Base-by-base conservation (phyloP, 2,113 vertebrate species). In the Sterrhoptilus dennistouni region DNA sequence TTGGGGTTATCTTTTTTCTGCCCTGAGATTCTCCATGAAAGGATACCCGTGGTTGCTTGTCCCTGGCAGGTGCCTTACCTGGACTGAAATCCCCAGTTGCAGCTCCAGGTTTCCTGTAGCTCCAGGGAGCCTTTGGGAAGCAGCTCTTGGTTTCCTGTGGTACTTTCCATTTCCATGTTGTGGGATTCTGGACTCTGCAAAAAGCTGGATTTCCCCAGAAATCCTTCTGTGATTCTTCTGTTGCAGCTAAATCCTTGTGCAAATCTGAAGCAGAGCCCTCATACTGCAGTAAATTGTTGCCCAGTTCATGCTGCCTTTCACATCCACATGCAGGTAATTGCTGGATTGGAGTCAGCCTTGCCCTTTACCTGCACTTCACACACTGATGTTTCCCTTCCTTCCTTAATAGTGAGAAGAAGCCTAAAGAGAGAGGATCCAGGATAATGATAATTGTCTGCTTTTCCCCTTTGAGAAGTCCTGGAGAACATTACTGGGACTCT, bases 141-240 rank as follows among this genome's bases (percentile, higher is more conserved):
- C 66, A 90, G 83, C 71, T 68, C 57, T 70, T 17, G 0, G 9
- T 63, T 82, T 90, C 36, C 35, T 90, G 24, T 29, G 27, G 33
- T 0, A 0, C 12, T 53, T 56, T 38, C 9, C 2, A 4, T 85
- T 82, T 85, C 42, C 22, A 9, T 29, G 22, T 76, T 80, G 31
- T 64, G 27, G 45, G 45, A 53, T 57, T 88, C 29, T 69, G 45
- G 89, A 16, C 1, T 1, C n/a, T 40, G n/a, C 54, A 84, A 69
- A 90, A 76, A 47, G 9, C 35, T 59, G 3, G 8, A 60, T 68
- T 84, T 87, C 8, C 1, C 25, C 38, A 35, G 6, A 71, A 15
- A 33, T 72, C n/a, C n/a, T 82, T 31, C 47, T 22, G 12, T 76
- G 71, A 69, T 86, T 29, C 42, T 65, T 75, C 29, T 66, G 24